phyloP scores from a whole-genome alignment of 2,113 vertebrate genomes.

The Azemiops feae region DNA sequence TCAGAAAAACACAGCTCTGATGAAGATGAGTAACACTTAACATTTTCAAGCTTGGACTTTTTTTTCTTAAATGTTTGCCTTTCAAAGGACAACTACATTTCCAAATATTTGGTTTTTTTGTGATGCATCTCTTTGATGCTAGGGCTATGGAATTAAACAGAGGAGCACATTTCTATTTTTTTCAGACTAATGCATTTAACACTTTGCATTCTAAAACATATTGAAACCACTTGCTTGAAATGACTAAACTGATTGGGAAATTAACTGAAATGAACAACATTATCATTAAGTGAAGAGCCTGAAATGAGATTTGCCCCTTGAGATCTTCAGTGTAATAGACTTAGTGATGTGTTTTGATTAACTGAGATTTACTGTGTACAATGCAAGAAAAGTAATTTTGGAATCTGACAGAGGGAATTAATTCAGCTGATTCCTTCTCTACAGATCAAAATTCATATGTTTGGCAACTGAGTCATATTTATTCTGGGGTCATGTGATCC shows the following conservation, averaged over 20 bases:
- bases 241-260: not conserved
- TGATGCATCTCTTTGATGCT: conserved; percentile 63
- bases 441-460: not conserved
- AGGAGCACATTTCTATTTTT: conserved; percentile 45
- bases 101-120: conserved; percentile 62
- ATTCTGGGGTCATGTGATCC: too few species aligned
- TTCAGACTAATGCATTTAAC: conserved; percentile 57
- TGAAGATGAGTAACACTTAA: conserved; percentile 72
- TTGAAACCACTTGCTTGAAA: conserved; percentile 42
- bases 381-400: not conserved
- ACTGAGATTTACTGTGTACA: not conserved
- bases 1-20: conserved; percentile 53
- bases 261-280: not conserved
- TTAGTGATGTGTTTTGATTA: not conserved
- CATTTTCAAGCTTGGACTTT: conserved; percentile 67
- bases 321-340: not conserved
- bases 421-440: not conserved
- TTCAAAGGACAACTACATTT: conserved; percentile 64
- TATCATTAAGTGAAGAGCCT: not conserved
- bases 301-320: not conserved
- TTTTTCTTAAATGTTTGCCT: conserved; percentile 60
- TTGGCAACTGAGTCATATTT: too few species aligned
- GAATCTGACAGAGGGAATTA: not conserved
- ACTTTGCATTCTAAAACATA: conserved; percentile 39
- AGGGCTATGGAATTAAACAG: conserved; percentile 40